These are phyloP conservation scores for Platyrinchus mystaceus DNA, from an alignment of 2,797 vertebrate genomes.

Conservation along the genomic window DNA sequence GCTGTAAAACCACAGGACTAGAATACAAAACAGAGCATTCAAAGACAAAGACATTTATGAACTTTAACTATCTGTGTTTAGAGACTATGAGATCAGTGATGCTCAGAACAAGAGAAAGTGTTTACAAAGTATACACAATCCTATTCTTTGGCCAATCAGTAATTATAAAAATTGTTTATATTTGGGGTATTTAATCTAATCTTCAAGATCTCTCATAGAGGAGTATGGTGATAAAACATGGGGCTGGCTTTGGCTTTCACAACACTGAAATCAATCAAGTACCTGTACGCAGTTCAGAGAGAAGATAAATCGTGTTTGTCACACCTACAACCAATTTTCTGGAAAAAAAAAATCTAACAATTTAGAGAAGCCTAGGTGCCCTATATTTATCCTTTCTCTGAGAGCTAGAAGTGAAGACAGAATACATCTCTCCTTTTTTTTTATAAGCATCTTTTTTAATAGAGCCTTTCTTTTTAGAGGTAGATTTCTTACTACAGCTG, in stretches of 20 bases:
- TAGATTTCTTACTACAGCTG: not conserved
- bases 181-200: not conserved
- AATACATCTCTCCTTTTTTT: not conserved
- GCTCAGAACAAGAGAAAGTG: not conserved
- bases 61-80: not conserved
- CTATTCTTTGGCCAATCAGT: not conserved
- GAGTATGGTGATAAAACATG: not conserved
- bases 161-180: not conserved
- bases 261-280: not conserved
- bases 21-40: not conserved
- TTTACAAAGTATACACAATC: not conserved
- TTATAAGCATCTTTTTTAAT: not conserved
- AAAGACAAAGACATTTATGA: not conserved
- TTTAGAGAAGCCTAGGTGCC: not conserved
- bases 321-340: constrained; percentile 12
- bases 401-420: not conserved
- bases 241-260: not conserved
- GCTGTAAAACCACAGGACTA: not conserved
- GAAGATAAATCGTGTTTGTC: not conserved
- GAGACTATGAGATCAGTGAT: not conserved
- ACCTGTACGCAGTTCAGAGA: not conserved
- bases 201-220: not conserved
- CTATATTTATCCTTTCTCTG: not conserved
- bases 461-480: not conserved
- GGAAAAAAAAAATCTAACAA: not conserved